phyloP scores from a whole-genome alignment of 2,888 invertebrate species.

The Thalpophila matura region DNA sequence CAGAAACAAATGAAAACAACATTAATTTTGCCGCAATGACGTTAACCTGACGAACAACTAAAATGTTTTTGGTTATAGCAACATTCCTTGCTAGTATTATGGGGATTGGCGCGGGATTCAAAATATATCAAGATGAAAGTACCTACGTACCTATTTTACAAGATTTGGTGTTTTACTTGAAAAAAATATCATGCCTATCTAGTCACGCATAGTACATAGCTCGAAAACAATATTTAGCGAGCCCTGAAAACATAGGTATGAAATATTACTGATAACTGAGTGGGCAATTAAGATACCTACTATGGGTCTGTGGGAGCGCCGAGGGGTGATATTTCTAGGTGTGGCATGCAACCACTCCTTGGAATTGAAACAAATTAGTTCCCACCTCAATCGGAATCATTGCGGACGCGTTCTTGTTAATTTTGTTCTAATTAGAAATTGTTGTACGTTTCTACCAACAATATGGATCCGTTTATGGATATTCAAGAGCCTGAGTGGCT shows the following conservation, averaged over 20 bases:
- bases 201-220: too few relatives aligned
- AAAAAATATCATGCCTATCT: neutral
- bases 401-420: constrained; percentile 65
- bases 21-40: constrained; percentile 32
- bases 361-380: constrained; percentile 84
- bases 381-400: constrained; percentile 72
- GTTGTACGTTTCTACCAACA: constrained; percentile 18
- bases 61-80: constrained; percentile 28
- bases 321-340: constrained; percentile 79
- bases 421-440: constrained; percentile 51
- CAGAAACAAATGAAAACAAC: neutral
- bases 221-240: neutral
- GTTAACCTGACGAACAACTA: neutral
- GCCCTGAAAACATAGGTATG: neutral
- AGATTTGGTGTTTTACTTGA: neutral
- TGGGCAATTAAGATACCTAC: constrained; percentile 33
- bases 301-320: constrained; percentile 81
- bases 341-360: constrained; percentile 86
- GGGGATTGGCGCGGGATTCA: constrained; percentile 19
- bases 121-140: neutral
- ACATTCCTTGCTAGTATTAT: constrained; percentile 20
- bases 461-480: constrained; percentile 84
- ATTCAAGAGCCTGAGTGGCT: constrained; percentile 93
- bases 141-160: neutral
- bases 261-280: constrained; percentile 21